Percentiles rank a stretch among this genome's conserved stretches.
Evolutionary conservation across 2,888 invertebrate genomes (phyloP).

Genomic region (Geophilus truncorum): DNA sequence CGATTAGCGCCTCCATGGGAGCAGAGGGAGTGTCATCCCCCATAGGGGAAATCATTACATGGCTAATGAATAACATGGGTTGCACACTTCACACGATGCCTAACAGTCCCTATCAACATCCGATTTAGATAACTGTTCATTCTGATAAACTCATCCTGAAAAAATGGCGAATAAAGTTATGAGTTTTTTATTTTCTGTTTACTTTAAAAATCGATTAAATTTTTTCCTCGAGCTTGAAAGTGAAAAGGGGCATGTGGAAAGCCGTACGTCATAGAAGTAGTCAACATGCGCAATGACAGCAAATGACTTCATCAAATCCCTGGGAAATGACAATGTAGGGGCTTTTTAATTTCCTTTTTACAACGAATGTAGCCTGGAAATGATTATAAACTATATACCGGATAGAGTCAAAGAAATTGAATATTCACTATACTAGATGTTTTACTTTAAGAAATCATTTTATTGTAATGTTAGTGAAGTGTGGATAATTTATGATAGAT

Average conservation of each 20-base stretch:
- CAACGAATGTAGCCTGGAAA: not conserved
- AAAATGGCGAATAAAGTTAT: not conserved
- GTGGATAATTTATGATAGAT: too few species aligned
- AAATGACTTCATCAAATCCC: slow-evolving; percentile 10
- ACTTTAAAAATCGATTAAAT: slow-evolving; percentile 13
- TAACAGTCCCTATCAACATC: slow-evolving; percentile 13
- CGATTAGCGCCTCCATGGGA: slow-evolving; percentile 13
- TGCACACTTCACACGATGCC: slow-evolving; percentile 23
- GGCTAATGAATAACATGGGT: slow-evolving; percentile 27
- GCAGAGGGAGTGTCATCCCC: not conserved
- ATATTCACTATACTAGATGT: too few species aligned
- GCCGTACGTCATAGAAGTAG: not conserved
- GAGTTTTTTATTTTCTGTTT: not conserved
- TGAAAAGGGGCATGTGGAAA: slow-evolving; percentile 16
- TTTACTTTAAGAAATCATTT: too few species aligned
- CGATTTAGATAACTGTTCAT: not conserved
- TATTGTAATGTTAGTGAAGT: too few species aligned
- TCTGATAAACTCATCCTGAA: not conserved
- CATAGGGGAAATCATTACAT: slow-evolving; percentile 22
- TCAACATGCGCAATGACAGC: slow-evolving; percentile 13
- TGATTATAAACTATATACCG: not conserved
- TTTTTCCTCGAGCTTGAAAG: not conserved
- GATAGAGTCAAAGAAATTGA: too few species aligned
- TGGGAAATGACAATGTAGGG: not conserved
- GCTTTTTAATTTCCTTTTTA: not conserved